Evolutionary conservation across 2,888 invertebrate species (phyloP), one percentile per base, ranked within the genome.

Genomic region (Drosophila histrio): DNA sequence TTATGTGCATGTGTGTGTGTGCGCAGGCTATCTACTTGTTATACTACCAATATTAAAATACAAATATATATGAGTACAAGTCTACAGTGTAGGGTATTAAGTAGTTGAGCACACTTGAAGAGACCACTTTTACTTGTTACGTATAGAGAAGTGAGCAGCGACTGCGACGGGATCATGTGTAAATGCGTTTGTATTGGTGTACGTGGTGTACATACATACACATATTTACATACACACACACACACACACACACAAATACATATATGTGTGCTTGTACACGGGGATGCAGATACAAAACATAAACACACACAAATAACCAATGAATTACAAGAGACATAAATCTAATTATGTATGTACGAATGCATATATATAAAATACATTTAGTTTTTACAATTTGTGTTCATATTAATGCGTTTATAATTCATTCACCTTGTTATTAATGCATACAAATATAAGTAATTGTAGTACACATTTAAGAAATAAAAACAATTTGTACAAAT

Each of bases 201-300:
- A 41, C 39, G 53, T 53, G 21, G 39, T 53, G 41, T 30, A 52
- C 38, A 52, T 38, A 53, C 39, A 53, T n/a, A 53, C n/a, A 17
- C 17, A 26, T 30, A 19, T 28, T 28, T 19, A 32, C 7, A 24
- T 13, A 7, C 38, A 38, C 22, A 22, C 11, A 41, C 22, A 17
- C 11, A 38, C 11, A 41, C 22, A 17, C 11, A 38, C 19, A 34
- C 9, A 9, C 15, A 15, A 8, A 11, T 49, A 28, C 17, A 24
- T 34, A 34, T 26, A 47, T 46, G 26, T 13, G 9, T 58, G 36
- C 26, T 24, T 19, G 7, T 32, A 52, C 38, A 52, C 52, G 24
- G 26, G 24, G 50, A 52, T 38, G 38, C 50, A 52, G 50, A 54
- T 43, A 54, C 54, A 54, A 54, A 54, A 54, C 54, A 54, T 54